Evolutionary conservation across 2,797 vertebrate species (phyloP), one percentile per base, ranked within the genome.

Genomic region (Centropyge bicolor): DNA sequence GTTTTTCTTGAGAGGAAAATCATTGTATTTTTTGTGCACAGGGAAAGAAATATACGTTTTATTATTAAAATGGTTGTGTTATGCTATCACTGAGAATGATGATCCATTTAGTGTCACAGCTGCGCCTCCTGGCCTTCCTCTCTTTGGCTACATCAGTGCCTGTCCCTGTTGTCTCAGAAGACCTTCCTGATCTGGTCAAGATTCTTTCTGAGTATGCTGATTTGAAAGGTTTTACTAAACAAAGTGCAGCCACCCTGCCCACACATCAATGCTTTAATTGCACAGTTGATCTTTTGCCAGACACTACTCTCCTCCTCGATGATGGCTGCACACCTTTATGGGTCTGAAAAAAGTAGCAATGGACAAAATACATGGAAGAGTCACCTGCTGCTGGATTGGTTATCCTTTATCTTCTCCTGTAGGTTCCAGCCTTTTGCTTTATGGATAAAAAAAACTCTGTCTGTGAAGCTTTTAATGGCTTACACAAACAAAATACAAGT

Each of bases 201-300:
- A 63, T 72, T 72, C 52, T 54, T 35, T 55, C 31, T 43, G 13
- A 40, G 38, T 5, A 14, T 1, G 16, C 0, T 45, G 48, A 76
- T 70, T 56, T 74, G 57, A 65, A 78, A 82, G 66, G 5, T 79
- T 79, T 76, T 27, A 65, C 64, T 66, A 10, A 65, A 76, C 64
- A 63, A 69, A 76, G 51, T 70, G 7, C 61, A 74, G 57, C 63
- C 71, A 24, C 54, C 73, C 67, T 43, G 56, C 56, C 57, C 20
- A 68, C 46, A 78, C 75, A 66, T 66, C n/a, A 68, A 1, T 49
- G 72, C 60, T 79, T 70, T 76, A 70, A 81, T 87, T 82, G 76
- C 57, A 69, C 59, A 72, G 65, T 72, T 84, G 76, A 78, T 87
- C 56, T 74, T 76, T 72, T 80, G 74, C 80, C 76, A 82, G 43